A percentile compares a stretch with the other conserved stretches of the same genome.
Evolutionary conservation across 1,140 invertebrate genomes (phyloP).

Genomic region (Rhizoglyphus robini): DNA sequence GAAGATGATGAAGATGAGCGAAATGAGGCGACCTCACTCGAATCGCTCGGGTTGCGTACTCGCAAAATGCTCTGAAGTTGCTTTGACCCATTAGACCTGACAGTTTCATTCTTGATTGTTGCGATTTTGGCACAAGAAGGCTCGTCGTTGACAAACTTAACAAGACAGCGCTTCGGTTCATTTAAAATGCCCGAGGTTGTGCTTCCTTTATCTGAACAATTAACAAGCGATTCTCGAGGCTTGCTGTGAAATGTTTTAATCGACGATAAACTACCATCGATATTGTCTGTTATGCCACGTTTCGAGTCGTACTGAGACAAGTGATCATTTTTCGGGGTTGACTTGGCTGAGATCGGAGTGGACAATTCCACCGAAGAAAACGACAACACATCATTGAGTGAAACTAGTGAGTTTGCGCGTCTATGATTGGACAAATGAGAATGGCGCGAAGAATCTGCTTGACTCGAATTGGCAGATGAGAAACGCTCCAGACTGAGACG

Average conservation of each 20-base stretch:
- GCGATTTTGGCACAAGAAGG: neutral
- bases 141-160: slow-evolving; percentile 10
- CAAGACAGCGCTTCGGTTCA: neutral
- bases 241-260: too few species aligned
- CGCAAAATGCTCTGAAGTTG: neutral
- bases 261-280: too few species aligned
- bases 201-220: too few species aligned
- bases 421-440: neutral
- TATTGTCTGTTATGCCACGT: too few species aligned
- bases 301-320: too few species aligned
- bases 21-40: neutral
- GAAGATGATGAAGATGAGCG: neutral
- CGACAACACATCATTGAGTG: neutral
- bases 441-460: neutral
- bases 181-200: too few species aligned
- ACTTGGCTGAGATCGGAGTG: neutral
- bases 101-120: neutral
- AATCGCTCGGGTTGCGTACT: neutral
- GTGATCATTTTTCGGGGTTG: neutral
- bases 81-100: neutral
- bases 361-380: too few species aligned
- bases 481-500: neutral
- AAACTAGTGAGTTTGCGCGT: neutral
- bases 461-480: neutral
- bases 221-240: too few species aligned